phyloP scores from a whole-genome alignment of 2,797 vertebrate species.

The Carapus acus region DNA sequence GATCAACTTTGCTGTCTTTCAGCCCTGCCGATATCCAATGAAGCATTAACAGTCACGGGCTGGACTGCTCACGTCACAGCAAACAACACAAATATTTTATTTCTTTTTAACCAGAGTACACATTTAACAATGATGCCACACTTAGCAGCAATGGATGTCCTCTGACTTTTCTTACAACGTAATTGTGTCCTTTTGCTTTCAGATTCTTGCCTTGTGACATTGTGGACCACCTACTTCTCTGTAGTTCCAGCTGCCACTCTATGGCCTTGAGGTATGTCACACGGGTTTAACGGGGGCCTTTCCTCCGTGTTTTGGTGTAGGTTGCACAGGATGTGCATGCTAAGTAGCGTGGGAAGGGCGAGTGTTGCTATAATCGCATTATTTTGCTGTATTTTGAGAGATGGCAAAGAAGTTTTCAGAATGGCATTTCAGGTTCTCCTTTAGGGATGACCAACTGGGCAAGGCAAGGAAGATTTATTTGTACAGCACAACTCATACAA shows the following conservation, averaged over 20 bases:
- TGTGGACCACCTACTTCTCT: conserved; percentile 37
- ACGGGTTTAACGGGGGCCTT: conserved; percentile 11
- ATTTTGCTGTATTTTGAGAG: conserved; percentile 25
- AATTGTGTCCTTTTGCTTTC: conserved; percentile 37
- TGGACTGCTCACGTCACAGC: too few species aligned
- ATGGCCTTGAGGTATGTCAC: conserved; percentile 73
- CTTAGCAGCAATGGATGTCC: too few species aligned
- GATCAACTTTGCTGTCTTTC: too few species aligned
- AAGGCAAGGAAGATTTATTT: too few species aligned
- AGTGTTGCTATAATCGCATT: conserved; percentile 36
- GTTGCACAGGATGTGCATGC: conserved; percentile 23
- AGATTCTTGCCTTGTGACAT: conserved; percentile 53
- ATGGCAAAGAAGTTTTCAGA: conserved; percentile 6
- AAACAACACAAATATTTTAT: too few species aligned
- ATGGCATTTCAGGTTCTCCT: conserved; percentile 5
- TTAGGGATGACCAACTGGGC: too few species aligned
- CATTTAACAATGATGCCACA: too few species aligned
- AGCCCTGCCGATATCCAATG: too few species aligned
- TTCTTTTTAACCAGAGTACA: too few species aligned
- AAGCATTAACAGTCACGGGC: too few species aligned
- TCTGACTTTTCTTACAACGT: background rate
- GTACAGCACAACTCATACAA: too few species aligned
- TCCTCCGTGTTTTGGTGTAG: conserved; percentile 16
- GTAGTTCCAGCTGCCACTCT: conserved; percentile 51
- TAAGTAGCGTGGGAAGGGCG: conserved; percentile 55